phyloP scores from a whole-genome alignment of 2,888 invertebrate genomes.

The Xestoiulus laeticollis region DNA sequence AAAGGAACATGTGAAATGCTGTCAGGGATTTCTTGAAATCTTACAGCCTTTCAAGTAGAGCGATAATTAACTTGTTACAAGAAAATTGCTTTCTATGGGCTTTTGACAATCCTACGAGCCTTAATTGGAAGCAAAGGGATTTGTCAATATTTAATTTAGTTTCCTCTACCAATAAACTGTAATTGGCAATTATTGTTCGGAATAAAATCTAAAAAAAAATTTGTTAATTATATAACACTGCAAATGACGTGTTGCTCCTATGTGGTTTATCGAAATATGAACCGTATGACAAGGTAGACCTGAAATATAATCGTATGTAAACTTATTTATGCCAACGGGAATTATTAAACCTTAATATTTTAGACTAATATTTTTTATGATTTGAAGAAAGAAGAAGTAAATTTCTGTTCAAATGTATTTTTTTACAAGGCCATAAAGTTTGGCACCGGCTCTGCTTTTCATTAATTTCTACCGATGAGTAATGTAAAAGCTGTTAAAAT shows the following conservation, averaged over 20 bases:
- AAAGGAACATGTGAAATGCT: neutral
- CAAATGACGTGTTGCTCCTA: neutral
- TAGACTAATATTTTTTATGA: no score
- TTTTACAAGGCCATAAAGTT: no score
- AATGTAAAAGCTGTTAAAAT: no score
- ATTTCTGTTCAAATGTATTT: no score
- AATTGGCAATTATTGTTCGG: conserved; percentile 6
- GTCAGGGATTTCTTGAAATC: neutral
- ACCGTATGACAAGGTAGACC: neutral
- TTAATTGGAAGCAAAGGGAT: neutral
- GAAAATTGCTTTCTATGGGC: neutral
- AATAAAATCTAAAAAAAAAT: neutral
- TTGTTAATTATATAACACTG: neutral
- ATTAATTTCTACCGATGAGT: no score
- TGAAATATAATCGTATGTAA: neutral
- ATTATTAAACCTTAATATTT: no score
- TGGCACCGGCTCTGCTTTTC: no score
- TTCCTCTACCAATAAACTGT: neutral
- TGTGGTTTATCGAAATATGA: neutral
- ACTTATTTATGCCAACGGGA: no score
- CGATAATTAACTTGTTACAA: conserved; percentile 18
- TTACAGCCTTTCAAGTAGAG: neutral
- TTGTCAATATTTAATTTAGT: conserved; percentile 1
- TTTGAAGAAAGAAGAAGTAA: no score
- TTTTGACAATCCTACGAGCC: neutral